phyloP scores from a whole-genome alignment of 2,113 vertebrate genomes.

The Myocastor coypus region DNA sequence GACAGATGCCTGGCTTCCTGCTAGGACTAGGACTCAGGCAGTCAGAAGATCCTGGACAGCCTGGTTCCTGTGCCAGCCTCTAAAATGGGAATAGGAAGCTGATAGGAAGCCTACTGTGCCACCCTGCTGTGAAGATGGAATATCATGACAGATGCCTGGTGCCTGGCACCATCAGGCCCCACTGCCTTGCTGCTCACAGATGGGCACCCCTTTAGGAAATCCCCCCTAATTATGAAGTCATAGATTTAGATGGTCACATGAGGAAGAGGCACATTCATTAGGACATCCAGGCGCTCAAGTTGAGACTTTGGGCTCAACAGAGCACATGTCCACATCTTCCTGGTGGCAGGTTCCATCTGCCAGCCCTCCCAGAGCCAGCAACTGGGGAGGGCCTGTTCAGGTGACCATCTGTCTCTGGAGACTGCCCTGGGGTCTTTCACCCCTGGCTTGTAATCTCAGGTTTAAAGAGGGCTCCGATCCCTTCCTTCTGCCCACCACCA shows the following conservation, averaged over 20 bases:
- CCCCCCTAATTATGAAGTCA: conserved; percentile 44
- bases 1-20: background rate
- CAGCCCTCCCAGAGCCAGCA: background rate
- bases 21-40: background rate
- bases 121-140: background rate
- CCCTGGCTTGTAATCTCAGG: conserved; percentile 52
- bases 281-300: background rate
- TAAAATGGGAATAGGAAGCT: background rate
- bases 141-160: conserved; percentile 18
- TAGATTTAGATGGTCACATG: background rate
- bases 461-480: conserved; percentile 19
- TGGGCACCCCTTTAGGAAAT: conserved; percentile 44
- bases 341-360: conserved; percentile 58
- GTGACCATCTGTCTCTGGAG: background rate
- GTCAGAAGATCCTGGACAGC: background rate
- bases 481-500: conserved; percentile 37
- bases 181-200: conserved; percentile 31
- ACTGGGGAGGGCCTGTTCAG: background rate
- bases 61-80: background rate
- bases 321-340: background rate
- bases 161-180: background rate
- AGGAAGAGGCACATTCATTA: conserved; percentile 36
- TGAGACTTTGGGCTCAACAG: background rate
- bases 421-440: background rate
- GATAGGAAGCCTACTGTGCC: background rate